Base-by-base conservation (phyloP, 2,888 invertebrate species). In the Allacma fusca region DNA sequence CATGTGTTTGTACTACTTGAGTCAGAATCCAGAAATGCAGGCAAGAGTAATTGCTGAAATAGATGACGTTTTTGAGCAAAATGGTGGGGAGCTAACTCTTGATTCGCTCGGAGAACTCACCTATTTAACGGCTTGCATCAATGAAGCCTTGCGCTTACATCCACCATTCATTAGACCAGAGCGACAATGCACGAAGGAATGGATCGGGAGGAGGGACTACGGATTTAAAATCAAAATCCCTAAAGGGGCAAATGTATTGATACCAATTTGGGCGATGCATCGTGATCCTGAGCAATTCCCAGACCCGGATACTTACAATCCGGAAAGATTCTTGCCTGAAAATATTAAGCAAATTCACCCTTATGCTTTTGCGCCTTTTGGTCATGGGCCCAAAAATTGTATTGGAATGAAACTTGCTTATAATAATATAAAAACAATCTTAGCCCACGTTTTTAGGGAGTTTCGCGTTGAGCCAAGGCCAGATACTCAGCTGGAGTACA, bases 241-340 rank as follows among this genome's bases (percentile, higher is more conserved):
- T 1, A 76, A 79, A 68, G 83, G 82, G 5, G 72, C 68, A 23
- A 64, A 50, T 7, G 77, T 81, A 21, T 65, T 80, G 0, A 44
- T 81, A 23, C 81, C 83, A n/a, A 76, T 81, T 62, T 83, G 80
- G 81, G 81, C 83, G 12, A 64, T 77, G 1, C 80, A 82, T 75
- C 65, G 82, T 34, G 72, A 79, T 69, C 78, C 80, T 0, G 77
- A 82, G 9, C 77, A 81, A 70, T 81, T 78, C 57, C 75, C 75
- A 5, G 77, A 83, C n/a, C 80, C 80, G 1, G 80, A 80, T 12
- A 43, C 24, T 24, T 83, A 71, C 68, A 34, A 79, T 21, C 82
- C 83, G 0, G 81, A 82, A 1, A 68, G 83, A 72, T 83, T 79
- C 40, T 29, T 83, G 69, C 79, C 83, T 0, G 78, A 77, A 68